phyloP scores from a whole-genome alignment of 1,140 invertebrate species.

The Ceratosolen solmsi region DNA sequence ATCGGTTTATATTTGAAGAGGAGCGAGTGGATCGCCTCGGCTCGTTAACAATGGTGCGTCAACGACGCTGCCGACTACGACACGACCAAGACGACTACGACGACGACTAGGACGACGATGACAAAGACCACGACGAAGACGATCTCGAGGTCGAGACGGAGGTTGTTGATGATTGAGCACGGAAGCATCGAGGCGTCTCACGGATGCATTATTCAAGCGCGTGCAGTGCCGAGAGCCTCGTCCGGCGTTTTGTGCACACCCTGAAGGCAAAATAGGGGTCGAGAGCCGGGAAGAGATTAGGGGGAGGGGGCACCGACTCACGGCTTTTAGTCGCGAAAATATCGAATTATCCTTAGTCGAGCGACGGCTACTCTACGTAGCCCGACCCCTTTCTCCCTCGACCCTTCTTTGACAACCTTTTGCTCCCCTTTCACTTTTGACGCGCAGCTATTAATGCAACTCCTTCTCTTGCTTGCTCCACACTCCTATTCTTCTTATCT shows the following conservation, averaged over 20 bases:
- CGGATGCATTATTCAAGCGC: conserved; percentile 46
- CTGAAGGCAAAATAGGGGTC: background rate
- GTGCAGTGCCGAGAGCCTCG: background rate
- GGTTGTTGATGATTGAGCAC: background rate
- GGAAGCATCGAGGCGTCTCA: conserved; percentile 25
- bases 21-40: background rate
- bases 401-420: background rate
- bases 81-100: background rate
- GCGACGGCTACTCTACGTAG: background rate
- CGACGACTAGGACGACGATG: no score
- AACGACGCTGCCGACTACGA: background rate
- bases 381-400: background rate
- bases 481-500: background rate
- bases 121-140: no score
- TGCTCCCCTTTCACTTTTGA: background rate
- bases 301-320: conserved; percentile 6
- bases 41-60: background rate
- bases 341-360: conserved; percentile 46
- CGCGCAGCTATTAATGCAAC: background rate
- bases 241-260: conserved; percentile 13
- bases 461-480: no score
- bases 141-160: no score
- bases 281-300: conserved; percentile 2
- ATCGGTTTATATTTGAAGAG: background rate
- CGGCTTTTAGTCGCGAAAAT: conserved; percentile 50